Conservation (phyloP, 35 echinoderm and acorn worm genomes). For the Apostichopus californicus region DNA sequence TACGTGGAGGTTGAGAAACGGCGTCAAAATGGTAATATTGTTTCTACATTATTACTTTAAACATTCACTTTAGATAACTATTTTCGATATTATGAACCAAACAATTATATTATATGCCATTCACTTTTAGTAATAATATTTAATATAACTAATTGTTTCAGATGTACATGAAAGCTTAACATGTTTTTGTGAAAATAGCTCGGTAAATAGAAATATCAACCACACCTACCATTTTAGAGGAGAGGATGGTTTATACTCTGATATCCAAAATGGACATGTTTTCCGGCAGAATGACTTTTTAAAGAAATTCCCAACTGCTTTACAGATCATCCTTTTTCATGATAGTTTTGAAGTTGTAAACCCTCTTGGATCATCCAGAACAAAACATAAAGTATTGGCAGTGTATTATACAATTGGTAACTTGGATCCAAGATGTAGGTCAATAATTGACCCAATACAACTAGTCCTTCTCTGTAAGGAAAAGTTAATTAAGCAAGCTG, state of each 20-base stretch:
- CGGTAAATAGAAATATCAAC: slow-evolving; percentile 12
- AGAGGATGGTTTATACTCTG: background rate
- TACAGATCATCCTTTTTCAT: slow-evolving; percentile 40
- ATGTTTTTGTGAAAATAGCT: slow-evolving; percentile 18
- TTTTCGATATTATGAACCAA: too few relatives aligned
- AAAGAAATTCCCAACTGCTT: background rate
- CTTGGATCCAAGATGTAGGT: background rate
- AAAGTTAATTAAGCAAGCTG: slow-evolving; percentile 40
- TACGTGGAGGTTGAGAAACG: too few relatives aligned
- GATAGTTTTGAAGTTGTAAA: slow-evolving; percentile 46
- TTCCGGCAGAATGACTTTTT: slow-evolving; percentile 16
- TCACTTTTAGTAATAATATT: too few relatives aligned
- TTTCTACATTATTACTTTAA: too few relatives aligned
- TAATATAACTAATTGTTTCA: background rate
- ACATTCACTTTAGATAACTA: too few relatives aligned
- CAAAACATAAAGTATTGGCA: slow-evolving; percentile 35
- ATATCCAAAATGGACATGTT: background rate
- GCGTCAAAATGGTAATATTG: too few relatives aligned
- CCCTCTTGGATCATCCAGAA: slow-evolving; percentile 39
- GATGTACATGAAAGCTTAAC: background rate
- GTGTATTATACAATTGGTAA: slow-evolving; percentile 33
- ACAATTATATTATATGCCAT: too few relatives aligned
- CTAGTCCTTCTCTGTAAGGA: slow-evolving; percentile 63
- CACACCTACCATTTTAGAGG: background rate
- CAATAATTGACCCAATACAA: slow-evolving; percentile 43